Percentiles rank a stretch among this genome's conserved stretches.
Conservation (phyloP, 2,797 vertebrate species). For the Myioborus miniatus region DNA sequence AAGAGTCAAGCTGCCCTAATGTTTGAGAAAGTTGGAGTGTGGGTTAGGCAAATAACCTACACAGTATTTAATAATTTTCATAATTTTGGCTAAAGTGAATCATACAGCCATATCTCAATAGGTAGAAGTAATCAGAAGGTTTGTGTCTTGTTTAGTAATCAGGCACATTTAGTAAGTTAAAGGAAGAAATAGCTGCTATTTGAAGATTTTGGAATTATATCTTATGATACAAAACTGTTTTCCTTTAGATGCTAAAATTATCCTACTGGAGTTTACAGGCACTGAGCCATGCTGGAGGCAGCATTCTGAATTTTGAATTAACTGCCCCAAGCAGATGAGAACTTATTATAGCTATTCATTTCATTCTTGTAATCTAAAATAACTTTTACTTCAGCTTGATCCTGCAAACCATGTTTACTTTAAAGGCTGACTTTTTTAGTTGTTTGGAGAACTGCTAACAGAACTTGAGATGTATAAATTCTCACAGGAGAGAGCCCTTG, state of each 20-base stretch:
- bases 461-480: neutral
- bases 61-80: neutral
- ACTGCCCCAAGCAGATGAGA: neutral
- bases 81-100: neutral
- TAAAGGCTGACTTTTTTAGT: neutral
- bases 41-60: neutral
- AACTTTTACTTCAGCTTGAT: neutral
- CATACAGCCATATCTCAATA: neutral
- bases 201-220: neutral
- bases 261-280: neutral
- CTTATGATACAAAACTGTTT: neutral
- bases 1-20: neutral
- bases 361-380: neutral
- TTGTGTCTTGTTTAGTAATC: neutral
- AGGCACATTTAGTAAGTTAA: neutral
- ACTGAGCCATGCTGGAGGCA: neutral
- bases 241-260: neutral
- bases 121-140: neutral
- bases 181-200: neutral
- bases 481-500: neutral
- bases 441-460: neutral
- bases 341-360: neutral
- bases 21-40: neutral
- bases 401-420: neutral
- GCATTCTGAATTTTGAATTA: neutral